These are phyloP conservation scores for Endotricha flammealis DNA, from an alignment of 2,888 invertebrate genomes.

Conservation along the genomic window DNA sequence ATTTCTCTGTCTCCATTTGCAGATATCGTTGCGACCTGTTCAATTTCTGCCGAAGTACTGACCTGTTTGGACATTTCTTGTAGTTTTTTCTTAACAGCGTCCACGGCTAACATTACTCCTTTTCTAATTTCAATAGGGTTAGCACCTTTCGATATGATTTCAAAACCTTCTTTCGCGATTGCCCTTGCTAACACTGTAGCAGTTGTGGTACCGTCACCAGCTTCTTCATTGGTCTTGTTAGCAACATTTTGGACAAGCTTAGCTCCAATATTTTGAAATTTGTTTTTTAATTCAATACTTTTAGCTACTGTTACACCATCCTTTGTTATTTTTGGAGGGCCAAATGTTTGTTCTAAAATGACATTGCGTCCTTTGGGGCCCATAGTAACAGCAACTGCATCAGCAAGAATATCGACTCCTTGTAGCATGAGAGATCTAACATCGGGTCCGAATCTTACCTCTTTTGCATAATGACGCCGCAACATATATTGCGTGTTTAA, in stretches of 20 bases:
- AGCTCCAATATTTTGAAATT: constrained; percentile 99
- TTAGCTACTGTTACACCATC: constrained; percentile 99
- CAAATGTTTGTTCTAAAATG: constrained; percentile 98
- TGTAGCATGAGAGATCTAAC: constrained; percentile 96
- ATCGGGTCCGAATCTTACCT: constrained; percentile 97
- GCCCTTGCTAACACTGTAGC: constrained; percentile 98
- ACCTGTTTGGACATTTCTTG: constrained; percentile 93
- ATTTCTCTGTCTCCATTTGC: constrained; percentile 96
- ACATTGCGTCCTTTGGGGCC: constrained; percentile 99
- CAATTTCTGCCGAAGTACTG: constrained; percentile 97
- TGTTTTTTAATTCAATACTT: constrained; percentile 96
- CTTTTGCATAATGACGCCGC: constrained; percentile 86
- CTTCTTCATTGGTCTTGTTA: constrained; percentile 99
- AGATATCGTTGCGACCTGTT: constrained; percentile 99
- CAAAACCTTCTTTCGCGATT: constrained; percentile 99
- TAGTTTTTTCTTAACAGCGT: constrained; percentile 89
- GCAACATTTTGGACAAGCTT: constrained; percentile 99
- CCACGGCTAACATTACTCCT: constrained; percentile 95
- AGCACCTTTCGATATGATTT: constrained; percentile 96
- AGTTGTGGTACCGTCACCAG: constrained; percentile 99
- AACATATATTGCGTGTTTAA: constrained; percentile 20
- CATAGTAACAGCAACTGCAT: constrained; percentile 99
- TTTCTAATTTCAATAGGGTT: constrained; percentile 97
- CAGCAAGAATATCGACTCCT: constrained; percentile 97
- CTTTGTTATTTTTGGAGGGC: constrained; percentile 99